Percentiles rank a stretch among this genome's conserved stretches.
phyloP scores from a whole-genome alignment of 2,797 vertebrate species.

The Chelonia mydas region DNA sequence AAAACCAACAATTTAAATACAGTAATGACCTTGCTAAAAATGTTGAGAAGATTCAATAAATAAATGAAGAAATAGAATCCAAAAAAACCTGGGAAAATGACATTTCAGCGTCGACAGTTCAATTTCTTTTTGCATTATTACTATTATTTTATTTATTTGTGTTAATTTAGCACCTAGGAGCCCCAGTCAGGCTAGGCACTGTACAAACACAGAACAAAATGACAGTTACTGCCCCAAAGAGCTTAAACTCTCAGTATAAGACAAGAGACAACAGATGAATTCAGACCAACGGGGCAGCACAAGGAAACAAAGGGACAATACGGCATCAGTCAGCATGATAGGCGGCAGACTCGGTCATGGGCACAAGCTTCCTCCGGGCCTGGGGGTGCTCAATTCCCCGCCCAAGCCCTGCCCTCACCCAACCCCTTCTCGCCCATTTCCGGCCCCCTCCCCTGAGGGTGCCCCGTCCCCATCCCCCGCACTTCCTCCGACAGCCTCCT shows the following conservation, averaged over 20 bases:
- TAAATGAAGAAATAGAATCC: not conserved
- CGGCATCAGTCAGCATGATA: not conserved
- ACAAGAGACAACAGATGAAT: not conserved
- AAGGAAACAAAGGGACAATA: not conserved
- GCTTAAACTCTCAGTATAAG: not conserved
- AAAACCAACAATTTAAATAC: not conserved
- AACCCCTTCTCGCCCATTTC: too few relatives aligned
- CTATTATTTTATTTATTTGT: not conserved
- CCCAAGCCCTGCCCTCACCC: too few relatives aligned
- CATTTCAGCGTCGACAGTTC: fast-evolving
- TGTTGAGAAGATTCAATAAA: not conserved
- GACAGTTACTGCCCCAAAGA: not conserved
- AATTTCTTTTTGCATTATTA: not conserved
- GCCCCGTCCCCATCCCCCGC: too few relatives aligned
- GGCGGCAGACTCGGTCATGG: not conserved
- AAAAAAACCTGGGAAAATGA: not conserved
- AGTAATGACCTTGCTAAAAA: not conserved
- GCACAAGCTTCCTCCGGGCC: too few relatives aligned
- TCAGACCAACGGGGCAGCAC: not conserved
- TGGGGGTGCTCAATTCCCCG: too few relatives aligned
- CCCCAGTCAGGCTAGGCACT: not conserved
- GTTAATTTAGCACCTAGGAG: not conserved
- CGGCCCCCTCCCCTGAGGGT: too few relatives aligned
- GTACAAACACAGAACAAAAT: not conserved
- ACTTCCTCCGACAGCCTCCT: too few relatives aligned